phyloP scores from a whole-genome alignment of 2,113 vertebrate species.

The Takifugu bimaculatus region DNA sequence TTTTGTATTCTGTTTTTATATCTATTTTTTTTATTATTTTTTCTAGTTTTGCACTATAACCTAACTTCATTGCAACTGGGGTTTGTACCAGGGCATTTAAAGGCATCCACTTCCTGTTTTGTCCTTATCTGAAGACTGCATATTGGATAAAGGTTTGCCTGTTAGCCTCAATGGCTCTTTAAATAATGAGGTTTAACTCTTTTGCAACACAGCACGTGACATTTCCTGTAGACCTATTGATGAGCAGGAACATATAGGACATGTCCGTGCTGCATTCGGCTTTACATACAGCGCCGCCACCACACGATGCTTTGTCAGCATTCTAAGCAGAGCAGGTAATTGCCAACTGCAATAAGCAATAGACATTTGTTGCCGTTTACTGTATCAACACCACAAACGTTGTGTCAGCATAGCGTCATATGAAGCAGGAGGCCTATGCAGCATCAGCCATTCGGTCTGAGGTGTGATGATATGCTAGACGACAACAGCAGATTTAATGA shows the following conservation, averaged over 20 bases:
- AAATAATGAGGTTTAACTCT: not conserved
- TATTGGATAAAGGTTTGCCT: constrained; percentile 27
- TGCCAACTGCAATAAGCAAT: constrained; percentile 23
- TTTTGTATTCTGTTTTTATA: too few relatives aligned
- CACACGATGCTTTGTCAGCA: constrained; percentile 43
- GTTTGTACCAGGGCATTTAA: too few relatives aligned
- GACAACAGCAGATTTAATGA: too few relatives aligned
- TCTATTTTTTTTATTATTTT: too few relatives aligned
- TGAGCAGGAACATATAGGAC: not conserved
- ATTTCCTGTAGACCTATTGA: constrained; percentile 19
- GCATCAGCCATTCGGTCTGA: too few relatives aligned
- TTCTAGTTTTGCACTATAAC: too few relatives aligned
- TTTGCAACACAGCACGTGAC: not conserved
- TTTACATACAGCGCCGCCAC: constrained; percentile 2
- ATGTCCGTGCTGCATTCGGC: not conserved
- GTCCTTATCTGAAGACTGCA: constrained; percentile 27
- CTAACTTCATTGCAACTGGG: too few relatives aligned
- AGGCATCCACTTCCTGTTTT: not conserved
- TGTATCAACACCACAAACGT: not conserved
- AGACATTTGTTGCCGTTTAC: constrained; percentile 6
- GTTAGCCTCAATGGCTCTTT: not conserved
- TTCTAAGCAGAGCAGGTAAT: constrained; percentile 37
- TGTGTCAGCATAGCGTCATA: not conserved
- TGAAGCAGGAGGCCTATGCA: not conserved
- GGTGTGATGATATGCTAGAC: too few relatives aligned